These are phyloP conservation scores for Chaenogobius annularis DNA, from an alignment of 2,113 vertebrate genomes.

Conservation along the genomic window DNA sequence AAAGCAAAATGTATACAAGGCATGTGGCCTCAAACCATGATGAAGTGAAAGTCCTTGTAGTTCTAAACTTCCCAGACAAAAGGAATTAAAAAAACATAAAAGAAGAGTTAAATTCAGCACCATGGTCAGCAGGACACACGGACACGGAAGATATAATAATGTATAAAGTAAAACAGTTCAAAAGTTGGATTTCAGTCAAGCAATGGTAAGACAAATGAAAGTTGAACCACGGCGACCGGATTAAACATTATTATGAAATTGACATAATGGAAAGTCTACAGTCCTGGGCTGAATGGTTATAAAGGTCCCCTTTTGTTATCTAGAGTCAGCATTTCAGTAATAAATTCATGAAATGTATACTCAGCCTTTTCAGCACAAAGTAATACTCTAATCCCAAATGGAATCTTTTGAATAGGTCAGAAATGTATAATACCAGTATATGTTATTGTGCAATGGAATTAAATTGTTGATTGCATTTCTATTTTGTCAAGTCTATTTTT, in stretches of 20 bases:
- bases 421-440: too few relatives aligned
- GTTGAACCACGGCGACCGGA: neutral
- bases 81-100: neutral
- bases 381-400: too few relatives aligned
- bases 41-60: neutral
- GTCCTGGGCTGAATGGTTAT: too few relatives aligned
- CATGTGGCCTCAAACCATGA: slow-evolving; percentile 6
- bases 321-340: too few relatives aligned
- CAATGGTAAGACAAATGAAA: neutral
- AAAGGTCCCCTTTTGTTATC: too few relatives aligned
- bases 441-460: too few relatives aligned
- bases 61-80: neutral
- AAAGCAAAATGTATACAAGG: neutral
- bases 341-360: too few relatives aligned
- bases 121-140: neutral
- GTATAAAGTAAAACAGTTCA: neutral
- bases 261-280: neutral
- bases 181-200: neutral
- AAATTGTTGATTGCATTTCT: too few relatives aligned
- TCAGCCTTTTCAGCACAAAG: too few relatives aligned
- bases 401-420: too few relatives aligned
- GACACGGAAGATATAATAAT: neutral
- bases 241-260: slow-evolving; percentile 1
- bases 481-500: too few relatives aligned
- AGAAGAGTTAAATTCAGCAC: neutral